Conservation (phyloP, 2,113 vertebrate species). For the Eulemur macaco region DNA sequence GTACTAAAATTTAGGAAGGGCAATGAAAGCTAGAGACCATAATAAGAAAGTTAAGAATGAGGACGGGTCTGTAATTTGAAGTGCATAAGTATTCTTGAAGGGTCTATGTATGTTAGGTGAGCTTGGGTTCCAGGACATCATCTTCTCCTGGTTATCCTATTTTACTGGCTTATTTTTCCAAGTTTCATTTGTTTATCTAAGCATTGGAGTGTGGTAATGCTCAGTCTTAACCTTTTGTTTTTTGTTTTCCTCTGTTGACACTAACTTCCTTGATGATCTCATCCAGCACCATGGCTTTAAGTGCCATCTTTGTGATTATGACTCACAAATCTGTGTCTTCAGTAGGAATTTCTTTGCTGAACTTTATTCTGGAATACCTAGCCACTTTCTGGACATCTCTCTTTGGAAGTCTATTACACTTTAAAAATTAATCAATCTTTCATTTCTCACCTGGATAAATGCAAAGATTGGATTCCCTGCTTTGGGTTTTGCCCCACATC, state of each 20-base stretch:
- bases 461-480: neutral
- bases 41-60: neutral
- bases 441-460: neutral
- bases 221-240: neutral
- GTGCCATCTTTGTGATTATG: neutral
- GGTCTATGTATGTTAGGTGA: fast-evolving
- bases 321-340: neutral
- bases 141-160: neutral
- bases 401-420: neutral
- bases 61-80: neutral
- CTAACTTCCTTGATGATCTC: neutral
- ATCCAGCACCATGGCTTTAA: neutral
- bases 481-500: neutral
- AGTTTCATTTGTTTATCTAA: neutral
- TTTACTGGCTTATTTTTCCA: neutral
- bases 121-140: neutral
- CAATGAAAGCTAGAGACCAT: neutral
- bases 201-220: neutral
- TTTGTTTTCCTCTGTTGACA: no score
- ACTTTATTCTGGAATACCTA: neutral
- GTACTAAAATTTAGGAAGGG: neutral
- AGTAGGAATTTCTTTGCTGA: neutral
- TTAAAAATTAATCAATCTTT: neutral
- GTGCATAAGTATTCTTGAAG: neutral
- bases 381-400: neutral